phyloP scores from a whole-genome alignment of 2,888 invertebrate species.

The Dorcus hopei region DNA sequence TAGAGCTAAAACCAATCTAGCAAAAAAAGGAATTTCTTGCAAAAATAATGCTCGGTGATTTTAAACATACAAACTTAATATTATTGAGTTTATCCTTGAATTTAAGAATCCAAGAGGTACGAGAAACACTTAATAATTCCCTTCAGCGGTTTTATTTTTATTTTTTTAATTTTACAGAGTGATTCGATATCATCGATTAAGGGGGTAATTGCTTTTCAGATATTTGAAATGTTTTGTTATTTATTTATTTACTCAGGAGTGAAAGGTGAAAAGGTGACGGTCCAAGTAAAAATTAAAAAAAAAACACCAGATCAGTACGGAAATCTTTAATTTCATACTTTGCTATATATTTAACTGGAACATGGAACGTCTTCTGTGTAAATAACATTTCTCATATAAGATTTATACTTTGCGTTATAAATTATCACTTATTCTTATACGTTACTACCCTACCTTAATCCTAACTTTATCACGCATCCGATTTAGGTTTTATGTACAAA shows the following conservation, averaged over 20 bases:
- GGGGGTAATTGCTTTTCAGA: too few relatives aligned
- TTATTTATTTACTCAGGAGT: background rate
- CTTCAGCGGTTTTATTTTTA: too few relatives aligned
- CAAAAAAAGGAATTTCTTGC: too few relatives aligned
- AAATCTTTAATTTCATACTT: constrained; percentile 36
- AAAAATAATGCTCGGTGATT: too few relatives aligned
- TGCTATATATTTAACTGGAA: constrained; percentile 33
- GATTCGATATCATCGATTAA: too few relatives aligned
- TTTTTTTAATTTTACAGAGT: too few relatives aligned
- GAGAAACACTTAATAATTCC: too few relatives aligned
- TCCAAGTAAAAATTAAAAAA: background rate
- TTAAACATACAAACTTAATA: too few relatives aligned
- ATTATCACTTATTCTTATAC: constrained; percentile 34
- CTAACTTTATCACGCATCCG: constrained; percentile 24
- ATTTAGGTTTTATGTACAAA: constrained; percentile 27
- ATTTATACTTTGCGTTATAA: constrained; percentile 32
- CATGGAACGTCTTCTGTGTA: constrained; percentile 42
- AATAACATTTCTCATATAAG: constrained; percentile 43
- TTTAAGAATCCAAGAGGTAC: too few relatives aligned
- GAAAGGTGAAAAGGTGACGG: too few relatives aligned
- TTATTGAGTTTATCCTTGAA: too few relatives aligned
- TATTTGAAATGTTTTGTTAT: background rate
- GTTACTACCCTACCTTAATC: constrained; percentile 14
- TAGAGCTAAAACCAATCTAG: too few relatives aligned
- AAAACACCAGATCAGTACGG: constrained; percentile 31